Evolutionary conservation across 2,113 vertebrate species (phyloP), one percentile per base, ranked within the genome.

Genomic region (Scalopus aquaticus): DNA sequence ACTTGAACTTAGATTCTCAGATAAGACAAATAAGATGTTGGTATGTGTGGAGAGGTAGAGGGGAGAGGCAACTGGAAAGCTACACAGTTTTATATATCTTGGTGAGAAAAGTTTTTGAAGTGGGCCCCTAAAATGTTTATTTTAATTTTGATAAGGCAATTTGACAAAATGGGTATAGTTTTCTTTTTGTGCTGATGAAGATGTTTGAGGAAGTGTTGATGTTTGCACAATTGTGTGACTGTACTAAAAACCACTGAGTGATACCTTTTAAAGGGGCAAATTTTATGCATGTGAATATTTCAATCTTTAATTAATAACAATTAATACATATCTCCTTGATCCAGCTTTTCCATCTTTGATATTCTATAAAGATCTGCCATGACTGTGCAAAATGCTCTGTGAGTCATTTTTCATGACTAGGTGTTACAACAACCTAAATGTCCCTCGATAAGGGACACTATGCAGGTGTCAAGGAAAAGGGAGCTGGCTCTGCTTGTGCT

Each of bases 111-210:
- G 70, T 72, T 5, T 35, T 28, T 37, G 65, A 79, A 69, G 42
- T 58, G 37, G 51, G 70, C 67, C 42, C 62, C 64, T 92, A 64
- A 60, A 15, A 16, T 24, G 5, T 74, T 32, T 78, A 11, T 51
- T 69, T 93, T 88, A 64, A 60, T 86, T 78, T 74, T 82, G 28
- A 79, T 90, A 56, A 64, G n/a, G 28, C 39, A 76, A 78, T 85
- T 42, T 80, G 64, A 32, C 32, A 85, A 84, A 74, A 88, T 54
- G 13, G 11, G 24, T 56, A 22, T 16, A 6, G 64, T 22, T 80
- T 85, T 65, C 37, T 78, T 76, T 81, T n/a, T 46, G 32, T 44
- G 24, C n/a, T 64, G 37, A 89, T 26, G 15, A 74, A 81, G 65
- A 32, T 74, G 37, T 32, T 73, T 95, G 39, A 24, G 51, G 81